Percentiles rank a stretch among this genome's conserved stretches.
Conservation (phyloP, 2,888 invertebrate species). For the Cheilosia soror region DNA sequence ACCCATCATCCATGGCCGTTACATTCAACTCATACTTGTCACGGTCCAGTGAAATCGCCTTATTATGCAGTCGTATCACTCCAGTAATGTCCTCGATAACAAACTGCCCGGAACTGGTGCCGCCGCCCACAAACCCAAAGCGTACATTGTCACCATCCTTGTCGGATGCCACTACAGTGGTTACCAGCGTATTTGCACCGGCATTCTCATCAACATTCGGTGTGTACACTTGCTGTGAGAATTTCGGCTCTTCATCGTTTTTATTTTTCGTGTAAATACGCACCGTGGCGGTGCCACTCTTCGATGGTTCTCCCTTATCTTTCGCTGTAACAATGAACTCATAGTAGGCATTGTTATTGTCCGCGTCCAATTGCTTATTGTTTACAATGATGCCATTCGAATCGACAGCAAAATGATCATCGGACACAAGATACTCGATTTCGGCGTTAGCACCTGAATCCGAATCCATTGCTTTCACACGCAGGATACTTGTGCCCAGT, state of each 20-base stretch:
- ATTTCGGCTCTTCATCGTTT: constrained; percentile 98
- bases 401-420: constrained; percentile 97
- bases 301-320: constrained; percentile 96
- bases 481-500: constrained; percentile 95
- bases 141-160: constrained; percentile 98
- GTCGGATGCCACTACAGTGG: constrained; percentile 98
- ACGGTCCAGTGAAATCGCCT: constrained; percentile 93
- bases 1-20: constrained; percentile 98
- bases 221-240: constrained; percentile 97
- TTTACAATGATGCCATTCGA: constrained; percentile 96
- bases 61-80: constrained; percentile 94
- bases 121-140: constrained; percentile 95
- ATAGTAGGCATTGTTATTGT: constrained; percentile 98
- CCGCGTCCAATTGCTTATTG: constrained; percentile 96
- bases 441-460: constrained; percentile 98
- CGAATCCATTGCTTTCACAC: constrained; percentile 97
- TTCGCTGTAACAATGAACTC: constrained; percentile 97
- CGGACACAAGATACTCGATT: constrained; percentile 95
- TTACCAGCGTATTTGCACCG: constrained; percentile 96
- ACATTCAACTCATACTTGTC: constrained; percentile 98
- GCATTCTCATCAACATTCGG: constrained; percentile 98
- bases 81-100: constrained; percentile 98
- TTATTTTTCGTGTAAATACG: constrained; percentile 98
- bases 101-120: constrained; percentile 95
- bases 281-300: constrained; percentile 96